Conservation (phyloP, 2,797 vertebrate genomes). For the Nyctibius grandis region DNA sequence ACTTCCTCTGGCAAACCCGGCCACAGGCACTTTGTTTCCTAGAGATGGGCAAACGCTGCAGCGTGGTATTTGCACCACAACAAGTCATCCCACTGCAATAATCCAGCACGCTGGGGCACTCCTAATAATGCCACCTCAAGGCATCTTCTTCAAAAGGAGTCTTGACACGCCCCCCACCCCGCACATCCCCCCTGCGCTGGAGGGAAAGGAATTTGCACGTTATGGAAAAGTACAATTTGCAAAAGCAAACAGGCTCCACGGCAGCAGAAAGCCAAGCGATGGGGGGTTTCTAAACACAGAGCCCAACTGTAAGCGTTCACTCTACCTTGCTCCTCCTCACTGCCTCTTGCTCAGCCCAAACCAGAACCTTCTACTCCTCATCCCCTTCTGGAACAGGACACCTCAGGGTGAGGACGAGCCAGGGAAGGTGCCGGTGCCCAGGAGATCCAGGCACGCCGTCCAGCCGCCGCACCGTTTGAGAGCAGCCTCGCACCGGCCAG, state of each 20-base stretch:
- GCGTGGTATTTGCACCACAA: rapidly evolving
- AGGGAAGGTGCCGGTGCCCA: neutral
- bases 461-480: neutral
- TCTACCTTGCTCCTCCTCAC: slow-evolving; percentile 60
- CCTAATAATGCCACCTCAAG: neutral
- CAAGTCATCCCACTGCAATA: neutral
- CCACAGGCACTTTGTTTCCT: neutral
- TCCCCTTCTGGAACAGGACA: slow-evolving; percentile 23
- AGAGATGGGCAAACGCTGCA: neutral
- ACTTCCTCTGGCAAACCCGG: neutral
- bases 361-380: slow-evolving; percentile 44
- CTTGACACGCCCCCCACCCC: neutral
- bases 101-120: neutral
- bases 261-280: slow-evolving; percentile 10
- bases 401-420: neutral
- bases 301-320: neutral
- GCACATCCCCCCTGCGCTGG: rapidly evolving
- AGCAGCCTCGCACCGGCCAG: neutral
- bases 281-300: slow-evolving; percentile 16
- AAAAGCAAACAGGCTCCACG: slow-evolving; percentile 18
- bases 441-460: neutral
- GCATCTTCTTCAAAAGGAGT: neutral
- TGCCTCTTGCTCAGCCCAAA: slow-evolving; percentile 47
- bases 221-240: slow-evolving; percentile 27
- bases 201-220: neutral